Base-by-base conservation (phyloP, 2,888 invertebrate species). In the Spodoptera exigua region DNA sequence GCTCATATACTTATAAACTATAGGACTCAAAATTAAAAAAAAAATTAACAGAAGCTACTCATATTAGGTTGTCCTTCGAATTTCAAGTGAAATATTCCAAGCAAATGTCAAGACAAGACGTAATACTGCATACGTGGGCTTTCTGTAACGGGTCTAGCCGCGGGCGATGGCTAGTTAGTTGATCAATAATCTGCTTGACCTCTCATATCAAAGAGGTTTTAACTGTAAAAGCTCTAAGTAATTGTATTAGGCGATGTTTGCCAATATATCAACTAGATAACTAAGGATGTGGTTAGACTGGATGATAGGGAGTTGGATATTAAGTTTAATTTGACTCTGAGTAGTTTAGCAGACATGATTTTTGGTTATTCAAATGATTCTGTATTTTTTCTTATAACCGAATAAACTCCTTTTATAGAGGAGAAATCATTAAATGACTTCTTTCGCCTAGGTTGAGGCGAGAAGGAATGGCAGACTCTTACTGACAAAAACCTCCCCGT, bases 101-200 rank as follows among this genome's bases (percentile, higher is more conserved):
- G 51, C 36, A 48, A 57, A 67, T 37, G 36, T 37, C 51, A 51
- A 55, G 68, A 49, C 32, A 34, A 56, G 69, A 56, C 32, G 21
- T 66, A 40, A 66, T 60, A 66, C 35, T 37, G 18, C 37, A 13
- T 40, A 47, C 48, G 40, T 40, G 65, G 45, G 54, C 61, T 43
- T 45, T 39, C 43, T 47, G 47, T 52, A 40, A 61, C 71, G 60
- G 52, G 55, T 32, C 52, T 2, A 13, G 40, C 69, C 71, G 66
- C 53, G 41, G 70, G 67, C 70, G 43, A 58, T 67, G n/a, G 55
- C 53, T 71, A 46, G 72, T 71, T 71, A 46, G 72, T 71, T 70
- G 67, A 74, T 71, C 72, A 70, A 71, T 70, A 70, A 70, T 70
- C 67, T 70, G 60, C 66, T 70, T 66, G 74, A 74, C 70, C 73